Evolutionary conservation across 2,797 vertebrate genomes (phyloP), one percentile per base, ranked within the genome.

Genomic region (Mormyrops attenuatus): DNA sequence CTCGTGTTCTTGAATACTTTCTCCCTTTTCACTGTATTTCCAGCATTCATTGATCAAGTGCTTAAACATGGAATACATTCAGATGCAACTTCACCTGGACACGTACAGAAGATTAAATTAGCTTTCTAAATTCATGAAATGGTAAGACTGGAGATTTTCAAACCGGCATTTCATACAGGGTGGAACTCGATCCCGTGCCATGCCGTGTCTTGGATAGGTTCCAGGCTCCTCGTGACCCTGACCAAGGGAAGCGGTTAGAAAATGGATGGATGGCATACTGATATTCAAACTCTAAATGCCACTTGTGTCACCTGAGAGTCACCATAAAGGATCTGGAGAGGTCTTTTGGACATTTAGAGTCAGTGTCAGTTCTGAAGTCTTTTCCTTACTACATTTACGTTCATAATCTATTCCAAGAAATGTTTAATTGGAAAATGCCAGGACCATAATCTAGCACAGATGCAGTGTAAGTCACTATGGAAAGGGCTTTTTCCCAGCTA

Each of bases 351-450:
- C 82, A 87, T 91, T 91, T 88, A 88, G 92, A 91, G 88, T 15
- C 1, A 50, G 89, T 87, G 89, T 89, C 41, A 92, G 49, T 89
- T 73, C 91, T 66, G 73, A 77, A 17, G 3, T 86, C 57, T 73
- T 52, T 84, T 89, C 77, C 2, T 20, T 63, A 53, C 30, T 73
- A 38, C 85, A 57, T 26, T 60, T 85, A 82, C 52, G 57, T 69
- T 91, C 89, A 89, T 89, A 91, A 88, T 88, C 89, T 87, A 55
- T 26, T 47, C 47, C 63, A 60, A 85, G 89, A 60, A 92, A 50
- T 90, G 80, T 50, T 80, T 85, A 52, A 89, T 49, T 87, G 49
- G 66, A 89, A 66, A 73, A 30, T 11, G 73, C 20, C 5, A 20
- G 55, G 26, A 4, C 49, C 85, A 30, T 66, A 85, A 89, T 69